Conservation (phyloP, 2,888 invertebrate genomes). For the Megastigmus dorsalis region DNA sequence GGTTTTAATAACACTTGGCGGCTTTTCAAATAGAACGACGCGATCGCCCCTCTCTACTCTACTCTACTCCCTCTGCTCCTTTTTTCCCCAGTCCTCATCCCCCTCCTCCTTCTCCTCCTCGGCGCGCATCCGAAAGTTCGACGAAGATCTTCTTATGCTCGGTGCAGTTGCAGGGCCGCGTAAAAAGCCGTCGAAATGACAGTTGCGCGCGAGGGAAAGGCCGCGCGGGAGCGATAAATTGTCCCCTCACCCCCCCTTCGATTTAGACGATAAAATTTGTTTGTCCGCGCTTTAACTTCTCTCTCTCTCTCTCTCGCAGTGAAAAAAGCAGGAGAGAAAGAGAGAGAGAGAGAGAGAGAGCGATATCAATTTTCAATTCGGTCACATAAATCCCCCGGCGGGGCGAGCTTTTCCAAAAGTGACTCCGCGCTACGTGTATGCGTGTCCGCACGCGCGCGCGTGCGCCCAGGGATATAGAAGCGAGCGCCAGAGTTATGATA, state of each 20-base stretch:
- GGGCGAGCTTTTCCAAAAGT: background rate
- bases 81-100: background rate
- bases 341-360: background rate
- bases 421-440: background rate
- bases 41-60: background rate
- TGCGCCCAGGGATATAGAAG: background rate
- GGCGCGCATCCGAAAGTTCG: background rate
- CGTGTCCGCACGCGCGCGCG: background rate
- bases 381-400: slow-evolving; percentile 16
- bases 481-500: slow-evolving; percentile 26
- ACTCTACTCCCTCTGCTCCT: background rate
- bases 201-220: background rate
- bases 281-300: too few species aligned
- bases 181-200: background rate
- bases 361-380: slow-evolving; percentile 48
- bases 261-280: slow-evolving; percentile 51
- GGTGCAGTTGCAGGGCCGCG: too few species aligned
- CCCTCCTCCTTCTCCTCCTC: too few species aligned
- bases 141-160: background rate
- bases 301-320: too few species aligned
- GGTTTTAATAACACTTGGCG: slow-evolving; percentile 41
- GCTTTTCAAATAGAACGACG: slow-evolving; percentile 32
- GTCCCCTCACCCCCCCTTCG: background rate
- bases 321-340: background rate
- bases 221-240: slow-evolving; percentile 23